Evolutionary conservation across 2,113 vertebrate species (phyloP).

Genomic region (Antidorcas marsupialis): DNA sequence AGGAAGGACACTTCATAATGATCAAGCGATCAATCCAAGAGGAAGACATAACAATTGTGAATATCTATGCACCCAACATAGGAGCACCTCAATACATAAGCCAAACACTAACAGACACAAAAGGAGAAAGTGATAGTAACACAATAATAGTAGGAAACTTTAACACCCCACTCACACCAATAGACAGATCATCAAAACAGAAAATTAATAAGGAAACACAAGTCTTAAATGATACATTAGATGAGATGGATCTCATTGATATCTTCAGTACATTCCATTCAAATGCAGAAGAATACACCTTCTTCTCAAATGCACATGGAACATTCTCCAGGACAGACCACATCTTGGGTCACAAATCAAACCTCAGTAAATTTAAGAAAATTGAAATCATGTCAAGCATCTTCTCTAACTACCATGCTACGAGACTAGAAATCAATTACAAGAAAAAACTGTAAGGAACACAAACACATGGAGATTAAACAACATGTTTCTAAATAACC

Average conservation of each 20-base stretch:
- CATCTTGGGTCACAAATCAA: not conserved
- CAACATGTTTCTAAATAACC: not conserved
- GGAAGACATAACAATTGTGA: not conserved
- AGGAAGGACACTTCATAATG: not conserved
- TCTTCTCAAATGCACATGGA: not conserved
- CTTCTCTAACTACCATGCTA: not conserved
- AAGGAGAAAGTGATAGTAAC: not conserved
- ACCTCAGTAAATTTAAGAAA: not conserved
- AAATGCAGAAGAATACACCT: not conserved
- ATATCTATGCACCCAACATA: not conserved
- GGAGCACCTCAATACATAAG: not conserved
- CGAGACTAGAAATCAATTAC: not conserved
- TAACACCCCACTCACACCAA: not conserved
- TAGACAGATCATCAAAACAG: not conserved
- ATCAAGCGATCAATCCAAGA: not conserved
- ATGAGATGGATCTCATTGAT: not conserved
- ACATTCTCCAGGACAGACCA: not conserved
- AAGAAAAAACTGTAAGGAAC: not conserved
- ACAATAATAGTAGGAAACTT: not conserved
- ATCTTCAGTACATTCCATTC: not conserved
- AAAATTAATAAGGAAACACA: not conserved
- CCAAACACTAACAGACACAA: not conserved
- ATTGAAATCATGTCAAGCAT: not conserved
- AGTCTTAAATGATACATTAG: not conserved
- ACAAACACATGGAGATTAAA: not conserved